These are phyloP conservation scores for Galaxea fascicularis DNA, from an alignment of 92 coral and sea anemone species.

Conservation along the genomic window DNA sequence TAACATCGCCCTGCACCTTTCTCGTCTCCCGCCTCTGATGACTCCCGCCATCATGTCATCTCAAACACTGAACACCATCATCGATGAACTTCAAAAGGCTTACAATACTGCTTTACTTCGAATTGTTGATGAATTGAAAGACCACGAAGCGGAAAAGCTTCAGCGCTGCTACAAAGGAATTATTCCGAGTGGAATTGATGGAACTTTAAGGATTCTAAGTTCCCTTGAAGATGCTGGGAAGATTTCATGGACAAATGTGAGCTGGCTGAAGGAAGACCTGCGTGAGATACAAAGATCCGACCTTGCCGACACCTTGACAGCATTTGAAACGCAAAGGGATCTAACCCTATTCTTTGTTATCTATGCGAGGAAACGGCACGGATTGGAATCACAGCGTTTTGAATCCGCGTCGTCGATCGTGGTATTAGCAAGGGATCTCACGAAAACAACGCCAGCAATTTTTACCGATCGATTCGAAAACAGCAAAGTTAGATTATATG, in stretches of 20 bases:
- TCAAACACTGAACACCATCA: not conserved
- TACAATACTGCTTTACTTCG: not conserved
- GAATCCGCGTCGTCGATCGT: not conserved
- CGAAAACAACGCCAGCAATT: not conserved
- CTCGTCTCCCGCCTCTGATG: not conserved
- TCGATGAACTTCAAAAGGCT: not conserved
- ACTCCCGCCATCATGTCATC: not conserved
- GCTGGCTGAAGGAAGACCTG: constrained; percentile 1
- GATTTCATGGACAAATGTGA: constrained; percentile 30
- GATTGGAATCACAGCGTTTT: not conserved
- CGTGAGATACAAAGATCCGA: not conserved
- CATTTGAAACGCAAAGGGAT: constrained; percentile 8
- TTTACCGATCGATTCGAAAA: not conserved
- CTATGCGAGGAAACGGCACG: not conserved
- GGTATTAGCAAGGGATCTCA: not conserved
- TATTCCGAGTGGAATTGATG: not conserved
- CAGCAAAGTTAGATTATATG: not conserved
- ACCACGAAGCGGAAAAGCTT: not conserved
- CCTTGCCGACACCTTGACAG: not conserved
- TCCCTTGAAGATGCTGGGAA: not conserved
- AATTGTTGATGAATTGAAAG: not conserved
- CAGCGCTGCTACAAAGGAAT: not conserved
- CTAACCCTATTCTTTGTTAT: not conserved
- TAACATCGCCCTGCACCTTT: not conserved
- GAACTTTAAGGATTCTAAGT: not conserved